phyloP scores from a whole-genome alignment of 2,797 vertebrate genomes.

The Threskiornis aethiopicus region DNA sequence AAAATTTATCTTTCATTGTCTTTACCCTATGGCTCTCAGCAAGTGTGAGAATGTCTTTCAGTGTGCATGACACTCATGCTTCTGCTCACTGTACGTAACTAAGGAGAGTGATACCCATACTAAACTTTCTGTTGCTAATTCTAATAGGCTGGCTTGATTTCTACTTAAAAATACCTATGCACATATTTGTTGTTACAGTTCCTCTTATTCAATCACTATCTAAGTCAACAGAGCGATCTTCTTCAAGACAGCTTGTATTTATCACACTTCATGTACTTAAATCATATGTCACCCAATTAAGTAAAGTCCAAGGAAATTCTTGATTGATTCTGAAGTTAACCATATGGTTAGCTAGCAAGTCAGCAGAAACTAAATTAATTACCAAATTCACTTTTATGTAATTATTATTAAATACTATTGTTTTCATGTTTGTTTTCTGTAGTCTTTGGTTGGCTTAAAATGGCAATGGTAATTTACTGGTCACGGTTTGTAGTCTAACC shows the following conservation, averaged over 20 bases:
- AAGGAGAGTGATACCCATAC: background rate
- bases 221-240: background rate
- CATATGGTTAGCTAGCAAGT: conserved; percentile 25
- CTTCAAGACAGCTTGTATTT: conserved; percentile 61
- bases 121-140: background rate
- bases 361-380: background rate
- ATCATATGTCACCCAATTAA: conserved; percentile 30
- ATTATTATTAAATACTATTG: background rate
- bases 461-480: background rate
- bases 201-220: conserved; percentile 26
- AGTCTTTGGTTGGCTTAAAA: background rate
- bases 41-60: background rate
- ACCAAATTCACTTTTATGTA: background rate
- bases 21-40: background rate
- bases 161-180: background rate
- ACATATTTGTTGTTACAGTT: conserved; percentile 11
- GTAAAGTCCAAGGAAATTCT: conserved; percentile 32
- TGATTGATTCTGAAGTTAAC: conserved; percentile 53
- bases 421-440: background rate
- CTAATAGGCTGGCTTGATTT: conserved; percentile 13
- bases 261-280: conserved; percentile 48
- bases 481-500: background rate
- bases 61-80: background rate
- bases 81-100: background rate
- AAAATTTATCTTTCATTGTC: background rate